Percentiles rank a stretch among this genome's conserved stretches.
Conservation (phyloP, 2,888 invertebrate genomes). For the Gibbula magus region DNA sequence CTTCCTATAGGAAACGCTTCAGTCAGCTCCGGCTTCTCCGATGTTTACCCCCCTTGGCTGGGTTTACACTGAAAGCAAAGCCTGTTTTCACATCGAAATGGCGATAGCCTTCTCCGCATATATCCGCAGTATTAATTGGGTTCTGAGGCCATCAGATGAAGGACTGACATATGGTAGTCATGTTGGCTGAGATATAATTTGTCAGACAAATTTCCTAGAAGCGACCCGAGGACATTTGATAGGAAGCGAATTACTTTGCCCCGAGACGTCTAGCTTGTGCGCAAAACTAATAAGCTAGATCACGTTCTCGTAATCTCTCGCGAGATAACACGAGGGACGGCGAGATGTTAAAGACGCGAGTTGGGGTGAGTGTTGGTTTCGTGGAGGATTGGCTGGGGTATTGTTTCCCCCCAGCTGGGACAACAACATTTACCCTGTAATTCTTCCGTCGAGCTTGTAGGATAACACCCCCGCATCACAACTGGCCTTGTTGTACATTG, state of each 20-base stretch:
- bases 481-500: slow-evolving; percentile 2
- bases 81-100: slow-evolving; percentile 21
- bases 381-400: background rate
- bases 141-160: slow-evolving; percentile 18
- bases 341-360: background rate
- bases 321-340: background rate
- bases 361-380: background rate
- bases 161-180: slow-evolving; percentile 29
- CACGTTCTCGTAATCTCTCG: slow-evolving; percentile 18
- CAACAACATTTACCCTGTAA: background rate
- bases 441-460: background rate
- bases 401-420: slow-evolving; percentile 15
- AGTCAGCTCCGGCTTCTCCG: background rate
- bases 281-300: background rate
- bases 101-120: slow-evolving; percentile 20
- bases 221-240: slow-evolving; percentile 16
- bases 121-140: slow-evolving; percentile 25
- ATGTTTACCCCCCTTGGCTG: slow-evolving; percentile 12
- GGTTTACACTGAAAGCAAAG: slow-evolving; percentile 29
- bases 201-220: slow-evolving; percentile 24
- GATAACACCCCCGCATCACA: background rate
- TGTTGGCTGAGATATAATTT: slow-evolving; percentile 27
- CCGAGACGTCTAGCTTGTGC: background rate
- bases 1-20: slow-evolving; percentile 10
- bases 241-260: background rate